Base-by-base conservation (phyloP, 2,113 vertebrate species). In the Polyodon spathula region DNA sequence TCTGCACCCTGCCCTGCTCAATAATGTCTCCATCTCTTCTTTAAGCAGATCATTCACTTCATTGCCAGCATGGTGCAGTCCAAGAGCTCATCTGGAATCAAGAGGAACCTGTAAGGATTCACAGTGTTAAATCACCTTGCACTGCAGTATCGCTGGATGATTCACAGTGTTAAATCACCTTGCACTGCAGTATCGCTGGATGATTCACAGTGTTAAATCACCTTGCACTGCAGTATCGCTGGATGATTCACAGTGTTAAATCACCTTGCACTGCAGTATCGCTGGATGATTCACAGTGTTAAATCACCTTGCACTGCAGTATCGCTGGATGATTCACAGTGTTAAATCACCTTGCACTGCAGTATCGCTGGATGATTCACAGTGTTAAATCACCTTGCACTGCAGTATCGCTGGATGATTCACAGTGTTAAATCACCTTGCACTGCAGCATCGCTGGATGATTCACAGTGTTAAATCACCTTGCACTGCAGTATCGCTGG, bases 31-130 rank as follows among this genome's bases (percentile, higher is more conserved):
- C 27, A 6, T 37, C 11, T 44, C 44, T 5, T 16, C 39, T 15
- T 5, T 53, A 17, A 12, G 15, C 63, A 74, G 69, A 74, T 74
- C 7, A 59, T 74, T 38, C 68, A 65, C 60, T 72, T 70, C 54
- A 74, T 72, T 61, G 62, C 68, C 52, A 68, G 37, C 37, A 72
- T 60, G 5, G 70, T 68, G 5, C 70, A 74, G 53, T 64, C 69
- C 15, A 72, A 66, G 37, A 48, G 67, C 8, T 11, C 66, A 5
- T 37, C 63, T 38, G 65, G 70, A 37, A 53, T 67, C 37, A 74
- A 72, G 58, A 63, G 70, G 54, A 70, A 64, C 38, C 68, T 74
- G 73, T 72, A 61, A 57, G 67, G 68, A 44, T 48, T 27, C 4
- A 3, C 27, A n/a, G 44, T 59, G 46, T 12, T n/a, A 5, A 12